Evolutionary conservation across 2,113 vertebrate genomes (phyloP).

Genomic region (Amphiprion ocellaris): DNA sequence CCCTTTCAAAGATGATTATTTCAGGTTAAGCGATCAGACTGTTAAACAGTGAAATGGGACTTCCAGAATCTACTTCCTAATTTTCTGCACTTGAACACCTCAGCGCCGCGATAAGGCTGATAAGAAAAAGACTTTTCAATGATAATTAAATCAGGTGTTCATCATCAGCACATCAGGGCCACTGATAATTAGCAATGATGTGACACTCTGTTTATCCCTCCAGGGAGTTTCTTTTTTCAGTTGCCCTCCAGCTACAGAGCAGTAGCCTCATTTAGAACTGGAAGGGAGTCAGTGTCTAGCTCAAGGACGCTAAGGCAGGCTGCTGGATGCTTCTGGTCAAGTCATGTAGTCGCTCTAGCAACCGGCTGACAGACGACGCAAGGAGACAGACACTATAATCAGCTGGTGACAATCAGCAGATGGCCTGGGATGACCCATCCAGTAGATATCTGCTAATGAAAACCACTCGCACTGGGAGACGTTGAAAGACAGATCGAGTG

Average conservation of each 20-base stretch:
- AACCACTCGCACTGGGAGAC: not conserved
- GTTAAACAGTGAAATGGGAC: conserved; percentile 12
- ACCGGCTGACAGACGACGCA: conserved; percentile 31
- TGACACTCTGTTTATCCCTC: conserved; percentile 58
- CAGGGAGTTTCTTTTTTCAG: conserved; percentile 44
- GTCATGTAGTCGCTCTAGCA: conserved; percentile 35
- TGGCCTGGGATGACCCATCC: conserved; percentile 44
- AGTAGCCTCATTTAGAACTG: conserved; percentile 42
- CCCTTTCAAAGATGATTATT: conserved; percentile 18
- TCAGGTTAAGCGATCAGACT: conserved; percentile 5
- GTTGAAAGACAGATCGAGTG: conserved; percentile 5
- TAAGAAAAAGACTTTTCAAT: conserved; percentile 63
- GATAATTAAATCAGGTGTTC: conserved; percentile 75
- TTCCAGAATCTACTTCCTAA: conserved; percentile 38
- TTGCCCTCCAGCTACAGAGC: conserved; percentile 50
- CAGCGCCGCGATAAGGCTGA: conserved; percentile 42
- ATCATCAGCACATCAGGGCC: conserved; percentile 66
- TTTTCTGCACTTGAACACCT: conserved; percentile 38
- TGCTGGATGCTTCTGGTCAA: not conserved
- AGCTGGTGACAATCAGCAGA: conserved; percentile 41
- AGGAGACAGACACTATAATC: conserved; percentile 40
- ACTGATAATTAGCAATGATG: conserved; percentile 68
- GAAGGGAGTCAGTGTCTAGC: conserved; percentile 21
- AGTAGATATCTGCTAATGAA: conserved; percentile 1
- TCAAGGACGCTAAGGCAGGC: conserved; percentile 45